Evolutionary conservation across 2,797 vertebrate species (phyloP), one percentile per base, ranked within the genome.

Genomic region (Syndactyla subalaris): DNA sequence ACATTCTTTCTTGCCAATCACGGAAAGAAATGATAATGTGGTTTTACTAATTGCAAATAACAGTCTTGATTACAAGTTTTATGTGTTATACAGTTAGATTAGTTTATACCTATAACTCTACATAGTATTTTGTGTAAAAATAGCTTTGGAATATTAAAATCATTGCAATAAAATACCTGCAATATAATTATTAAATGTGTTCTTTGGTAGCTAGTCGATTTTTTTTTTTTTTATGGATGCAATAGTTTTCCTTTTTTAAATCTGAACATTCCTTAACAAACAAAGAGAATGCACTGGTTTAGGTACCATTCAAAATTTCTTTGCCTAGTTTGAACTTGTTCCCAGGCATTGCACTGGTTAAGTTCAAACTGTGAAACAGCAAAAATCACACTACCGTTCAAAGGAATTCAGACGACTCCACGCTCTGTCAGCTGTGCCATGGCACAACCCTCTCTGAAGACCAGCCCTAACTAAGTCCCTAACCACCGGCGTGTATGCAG

Each of bases 241-340:
- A 96, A 97, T 98, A 96, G 95, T 97, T 95, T 97, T 97, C 98
- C 94, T 97, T 98, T 92, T 95, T 98, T 86, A 94, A 97, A 96
- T 96, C 97, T 97, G 97, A 97, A 98, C 96, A 97, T 98, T 97
- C 98, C 98, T 98, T 98, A 99, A 98, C 98, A 98, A 98, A 98
- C 98, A 98, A 99, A 99, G 99, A 99, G 99, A 99, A 99, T 99
- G 99, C 99, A 99, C 98, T 98, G 97, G 97, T 98, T 98, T 98
- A 98, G 98, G 98, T 96, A 98, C 95, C 97, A 98, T 97, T 98
- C 97, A 97, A 97, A 97, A 97, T 97, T 97, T 94, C 97, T 97
- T 96, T 96, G 96, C 97, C 97, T 97, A 97, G 97, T 98, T 98
- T 98, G 98, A 98, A 98, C 97, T 98, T 95, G 93, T 85, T 91